Base-by-base conservation (phyloP, 2,888 invertebrate species). In the Hydroisotoma schaefferi region DNA sequence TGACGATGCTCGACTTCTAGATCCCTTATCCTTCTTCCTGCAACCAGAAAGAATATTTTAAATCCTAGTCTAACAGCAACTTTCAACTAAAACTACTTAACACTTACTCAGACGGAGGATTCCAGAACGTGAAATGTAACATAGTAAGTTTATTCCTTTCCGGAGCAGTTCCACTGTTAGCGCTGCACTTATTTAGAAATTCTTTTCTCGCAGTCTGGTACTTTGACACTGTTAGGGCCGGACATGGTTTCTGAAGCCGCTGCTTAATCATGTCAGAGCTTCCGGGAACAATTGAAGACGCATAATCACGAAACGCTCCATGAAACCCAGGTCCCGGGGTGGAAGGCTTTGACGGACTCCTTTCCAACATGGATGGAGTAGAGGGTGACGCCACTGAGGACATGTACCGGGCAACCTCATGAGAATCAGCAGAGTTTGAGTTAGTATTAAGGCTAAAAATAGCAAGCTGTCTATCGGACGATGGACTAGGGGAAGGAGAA, bases 91-190 rank as follows among this genome's bases (percentile, higher is more conserved):
- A 23, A 28, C 12, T 37, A 4, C 43, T 25, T 20, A 6, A 25
- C 18, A 38, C 10, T 23, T 27, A 26, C 12, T 44, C 67, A 63
- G 63, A 71, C 69, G 70, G 69, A n/a, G 72, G 72, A 58, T 72
- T 72, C 47, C 63, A 72, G 55, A 72, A 72, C 4, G 72, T 67
- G 46, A 59, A 72, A 27, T 72, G 72, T 4, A 70, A 57, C 92
- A 95, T 94, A 47, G 88, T 93, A 69, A 94, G 82, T 57, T 76
- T 77, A 20, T 70, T 70, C 26, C 75, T 67, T 59, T 78, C 77
- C 5, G 77, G 75, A 20, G 70, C 63, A 27, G 71, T 51, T 20
- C 57, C 69, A 28, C 65, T 58, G 23, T 65, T 58, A 27, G 67
- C 59, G 23, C 65, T 60, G 28, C 71, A 60, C 47, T 73, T 71